phyloP scores from a whole-genome alignment of 2,797 vertebrate species.

The Ispidina lecontei region DNA sequence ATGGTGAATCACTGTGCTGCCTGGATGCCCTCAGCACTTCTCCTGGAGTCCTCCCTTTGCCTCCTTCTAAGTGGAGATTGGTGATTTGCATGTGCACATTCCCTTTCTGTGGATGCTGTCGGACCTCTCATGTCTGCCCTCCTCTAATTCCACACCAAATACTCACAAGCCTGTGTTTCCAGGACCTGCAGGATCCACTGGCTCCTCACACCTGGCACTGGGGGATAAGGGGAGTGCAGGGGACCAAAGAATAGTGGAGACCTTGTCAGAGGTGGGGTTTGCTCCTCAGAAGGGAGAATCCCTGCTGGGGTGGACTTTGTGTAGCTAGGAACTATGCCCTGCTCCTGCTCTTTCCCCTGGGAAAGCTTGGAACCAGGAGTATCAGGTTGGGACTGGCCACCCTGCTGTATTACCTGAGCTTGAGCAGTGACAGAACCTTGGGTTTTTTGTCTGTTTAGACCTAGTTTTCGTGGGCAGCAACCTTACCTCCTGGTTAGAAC shows the following conservation, averaged over 20 bases:
- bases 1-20: neutral
- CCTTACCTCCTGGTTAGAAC: neutral
- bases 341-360: neutral
- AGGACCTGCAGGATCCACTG: neutral
- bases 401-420: accelerated
- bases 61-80: neutral
- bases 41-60: neutral
- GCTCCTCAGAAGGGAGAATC: neutral
- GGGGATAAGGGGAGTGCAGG: neutral
- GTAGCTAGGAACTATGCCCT: neutral
- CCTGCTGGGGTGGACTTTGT: neutral
- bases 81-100: neutral
- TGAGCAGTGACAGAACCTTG: neutral
- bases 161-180: accelerated
- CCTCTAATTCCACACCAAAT: neutral
- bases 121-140: neutral
- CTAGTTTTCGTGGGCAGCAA: neutral
- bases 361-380: neutral
- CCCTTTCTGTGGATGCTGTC: neutral
- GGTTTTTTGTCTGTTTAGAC: neutral
- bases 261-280: neutral
- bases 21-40: neutral
- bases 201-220: neutral
- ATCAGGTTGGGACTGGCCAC: neutral
- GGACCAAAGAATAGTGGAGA: neutral